Evolutionary conservation across 2,797 vertebrate genomes (phyloP).

Genomic region (Dicrostonyx torquatus): DNA sequence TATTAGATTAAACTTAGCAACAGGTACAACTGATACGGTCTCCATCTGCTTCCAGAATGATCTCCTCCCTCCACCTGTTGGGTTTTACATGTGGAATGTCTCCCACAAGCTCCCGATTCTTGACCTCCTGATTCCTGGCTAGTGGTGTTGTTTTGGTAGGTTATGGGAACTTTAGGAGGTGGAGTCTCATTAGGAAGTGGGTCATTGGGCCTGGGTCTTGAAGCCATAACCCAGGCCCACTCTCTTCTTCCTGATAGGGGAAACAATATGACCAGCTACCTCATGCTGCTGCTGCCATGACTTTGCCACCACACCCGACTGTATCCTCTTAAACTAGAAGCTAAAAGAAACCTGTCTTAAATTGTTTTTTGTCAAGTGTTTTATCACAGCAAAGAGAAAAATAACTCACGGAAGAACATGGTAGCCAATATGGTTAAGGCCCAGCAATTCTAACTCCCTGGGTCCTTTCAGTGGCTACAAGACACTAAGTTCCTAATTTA

Average conservation of each 20-base stretch:
- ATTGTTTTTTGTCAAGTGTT: neutral
- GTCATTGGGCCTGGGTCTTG: neutral
- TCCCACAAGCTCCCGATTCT: neutral
- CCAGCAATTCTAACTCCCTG: neutral
- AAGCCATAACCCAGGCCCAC: neutral
- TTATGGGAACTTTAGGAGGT: neutral
- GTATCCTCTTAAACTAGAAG: neutral
- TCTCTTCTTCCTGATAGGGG: neutral
- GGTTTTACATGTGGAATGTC: neutral
- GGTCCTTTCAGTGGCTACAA: neutral
- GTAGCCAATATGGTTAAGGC: neutral
- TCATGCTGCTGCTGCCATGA: neutral
- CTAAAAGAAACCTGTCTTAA: neutral
- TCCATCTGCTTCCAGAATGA: neutral
- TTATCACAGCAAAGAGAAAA: neutral
- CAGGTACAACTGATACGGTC: neutral
- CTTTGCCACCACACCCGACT: neutral
- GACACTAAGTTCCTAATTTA: neutral
- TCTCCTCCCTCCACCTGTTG: neutral
- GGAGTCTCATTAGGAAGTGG: neutral
- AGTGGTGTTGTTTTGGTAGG: neutral
- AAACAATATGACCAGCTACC: neutral
- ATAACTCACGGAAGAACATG: neutral
- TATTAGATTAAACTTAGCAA: neutral
- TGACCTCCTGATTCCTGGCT: neutral